These are phyloP conservation scores for Callorhinus ursinus DNA, from an alignment of 2,113 vertebrate genomes.

Conservation along the genomic window DNA sequence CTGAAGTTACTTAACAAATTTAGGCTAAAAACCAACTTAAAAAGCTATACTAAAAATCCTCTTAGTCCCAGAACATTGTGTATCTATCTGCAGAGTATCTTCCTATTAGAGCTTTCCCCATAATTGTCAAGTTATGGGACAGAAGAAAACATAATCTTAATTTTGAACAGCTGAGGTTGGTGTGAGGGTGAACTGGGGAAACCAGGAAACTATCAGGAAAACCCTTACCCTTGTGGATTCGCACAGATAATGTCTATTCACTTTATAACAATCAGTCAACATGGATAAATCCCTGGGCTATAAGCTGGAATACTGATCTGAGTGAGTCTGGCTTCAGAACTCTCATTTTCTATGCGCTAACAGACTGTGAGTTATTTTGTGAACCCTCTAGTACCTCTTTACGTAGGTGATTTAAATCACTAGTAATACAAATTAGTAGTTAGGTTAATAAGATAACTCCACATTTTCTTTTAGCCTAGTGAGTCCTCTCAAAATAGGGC, in stretches of 20 bases:
- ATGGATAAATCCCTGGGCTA: not conserved
- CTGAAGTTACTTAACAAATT: conserved; percentile 40
- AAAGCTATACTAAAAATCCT: not conserved
- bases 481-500: not conserved
- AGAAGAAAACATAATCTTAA: not conserved
- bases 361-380: conserved; percentile 7
- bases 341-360: not conserved
- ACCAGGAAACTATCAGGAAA: not conserved
- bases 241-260: not conserved
- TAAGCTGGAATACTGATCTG: not conserved
- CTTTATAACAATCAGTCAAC: not conserved
- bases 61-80: not conserved
- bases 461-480: conserved; percentile 31
- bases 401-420: not conserved
- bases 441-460: not conserved
- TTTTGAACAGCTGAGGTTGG: not conserved
- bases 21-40: conserved; percentile 6
- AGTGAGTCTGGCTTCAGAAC: conserved; percentile 9
- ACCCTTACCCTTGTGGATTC: not conserved
- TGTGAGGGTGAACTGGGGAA: not conserved
- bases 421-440: not conserved
- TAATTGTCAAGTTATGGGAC: not conserved
- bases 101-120: not conserved
- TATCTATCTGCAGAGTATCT: not conserved
- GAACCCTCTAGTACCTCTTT: not conserved